Base-by-base conservation (phyloP, 2,797 vertebrate species). In the Chelidonichthys spinosus region DNA sequence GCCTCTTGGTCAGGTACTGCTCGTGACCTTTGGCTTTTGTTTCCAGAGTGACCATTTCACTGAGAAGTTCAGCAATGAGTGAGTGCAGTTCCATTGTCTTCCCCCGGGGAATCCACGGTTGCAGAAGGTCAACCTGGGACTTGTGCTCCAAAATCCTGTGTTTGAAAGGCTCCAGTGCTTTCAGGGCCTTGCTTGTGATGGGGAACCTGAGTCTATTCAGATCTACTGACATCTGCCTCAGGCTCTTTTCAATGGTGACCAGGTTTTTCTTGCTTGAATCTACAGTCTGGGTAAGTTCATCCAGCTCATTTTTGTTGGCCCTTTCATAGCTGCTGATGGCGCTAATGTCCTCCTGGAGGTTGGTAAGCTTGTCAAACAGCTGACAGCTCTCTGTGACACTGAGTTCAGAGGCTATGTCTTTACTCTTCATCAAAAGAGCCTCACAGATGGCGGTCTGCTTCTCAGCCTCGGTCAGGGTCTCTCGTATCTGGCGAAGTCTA, bases 371-470 rank as follows among this genome's bases (percentile, higher is more conserved):
- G 52, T 91, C 81, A 33, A 87, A 88, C 4, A 95, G 92, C 53
- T 78, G 76, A 46, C 88, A 85, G 68, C 85, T 94, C 58, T 95
- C 94, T 4, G 80, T 65, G 25, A 93, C 14, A 56, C 86, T 92
- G 7, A 96, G 92, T 42, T 95, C 94, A 8, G 83, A 64, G 10
- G 85, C 70, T 14, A 95, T 89, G 56, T 94, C 87, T 81, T 85
- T 90, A 47, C 93, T 95, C 43, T 94, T 95, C 73, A 92, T 93
- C 6, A 95, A 74, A 60, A 94, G 90, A 37, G 93, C 84, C 61
- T 96, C 93, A n/a, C 95, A 92, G 14, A 95, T 69, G 0, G 79
- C 87, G 2, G 93, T 91, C 50, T 94, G 94, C 74, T 94, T 96
- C 70, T 94, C 89, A 2, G 95, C 37, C 40, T 96, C 95, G 43